phyloP scores from a whole-genome alignment of 1,140 invertebrate species.

The Triops longicaudatus region DNA sequence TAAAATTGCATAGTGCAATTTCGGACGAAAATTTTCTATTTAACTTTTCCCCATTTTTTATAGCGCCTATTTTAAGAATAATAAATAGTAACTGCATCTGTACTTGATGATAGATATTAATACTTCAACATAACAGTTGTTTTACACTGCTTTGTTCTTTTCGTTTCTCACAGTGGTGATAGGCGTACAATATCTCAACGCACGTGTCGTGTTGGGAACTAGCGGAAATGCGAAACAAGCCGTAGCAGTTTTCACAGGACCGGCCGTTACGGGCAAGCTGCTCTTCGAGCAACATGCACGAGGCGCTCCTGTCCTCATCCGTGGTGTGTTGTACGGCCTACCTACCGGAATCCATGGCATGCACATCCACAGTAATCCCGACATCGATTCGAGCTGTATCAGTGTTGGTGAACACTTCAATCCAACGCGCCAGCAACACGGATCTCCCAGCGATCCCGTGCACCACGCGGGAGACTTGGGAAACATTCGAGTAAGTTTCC shows the following conservation, averaged over 20 bases:
- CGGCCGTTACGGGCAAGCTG: constrained; percentile 16
- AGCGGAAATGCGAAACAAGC: constrained; percentile 15
- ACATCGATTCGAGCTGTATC: constrained; percentile 29
- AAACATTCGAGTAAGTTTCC: constrained; percentile 40
- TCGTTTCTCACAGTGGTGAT: background rate
- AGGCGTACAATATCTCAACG: background rate
- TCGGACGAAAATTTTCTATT: too few species aligned
- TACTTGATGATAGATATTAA: too few species aligned
- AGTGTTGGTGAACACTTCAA: constrained; percentile 30
- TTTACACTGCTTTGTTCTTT: background rate
- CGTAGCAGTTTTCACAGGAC: background rate
- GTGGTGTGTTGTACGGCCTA: constrained; percentile 27
- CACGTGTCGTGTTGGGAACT: background rate
- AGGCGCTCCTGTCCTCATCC: constrained; percentile 24
- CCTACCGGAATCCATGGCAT: constrained; percentile 25
- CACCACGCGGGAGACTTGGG: constrained; percentile 51
- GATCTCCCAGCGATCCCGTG: constrained; percentile 41
- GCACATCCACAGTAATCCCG: constrained; percentile 24
- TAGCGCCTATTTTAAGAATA: too few species aligned
- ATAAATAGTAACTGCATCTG: too few species aligned
- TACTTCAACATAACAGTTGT: too few species aligned
- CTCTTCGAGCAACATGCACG: constrained; percentile 27
- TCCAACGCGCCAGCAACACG: constrained; percentile 38
- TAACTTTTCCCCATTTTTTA: too few species aligned
- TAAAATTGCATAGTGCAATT: too few species aligned